Conservation (phyloP, 2,113 vertebrate species). For the Cyphomyrus discorhynchus region DNA sequence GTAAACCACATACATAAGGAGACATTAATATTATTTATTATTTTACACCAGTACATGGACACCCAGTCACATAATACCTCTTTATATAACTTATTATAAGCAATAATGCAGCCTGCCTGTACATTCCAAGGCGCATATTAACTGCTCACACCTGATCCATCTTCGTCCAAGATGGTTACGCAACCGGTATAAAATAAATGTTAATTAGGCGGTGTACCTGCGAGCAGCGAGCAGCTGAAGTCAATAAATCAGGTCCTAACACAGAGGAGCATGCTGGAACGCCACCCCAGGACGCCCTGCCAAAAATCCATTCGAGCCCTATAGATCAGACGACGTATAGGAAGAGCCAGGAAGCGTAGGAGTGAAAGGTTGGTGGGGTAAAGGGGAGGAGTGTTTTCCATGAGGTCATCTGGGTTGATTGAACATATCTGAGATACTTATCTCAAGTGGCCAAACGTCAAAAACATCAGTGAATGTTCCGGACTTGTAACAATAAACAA, state of each 20-base stretch:
- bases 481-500: not conserved
- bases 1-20: not conserved
- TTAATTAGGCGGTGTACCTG: slow-evolving; percentile 57
- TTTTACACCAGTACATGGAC: not conserved
- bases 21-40: not conserved
- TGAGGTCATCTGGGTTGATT: slow-evolving; percentile 50
- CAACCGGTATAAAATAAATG: slow-evolving; percentile 43
- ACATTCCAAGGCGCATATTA: not conserved
- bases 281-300: slow-evolving; percentile 63
- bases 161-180: slow-evolving; percentile 22
- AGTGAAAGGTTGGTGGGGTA: not conserved
- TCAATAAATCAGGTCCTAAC: slow-evolving; percentile 65
- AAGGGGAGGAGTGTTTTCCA: slow-evolving; percentile 36
- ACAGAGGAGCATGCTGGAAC: slow-evolving; percentile 72
- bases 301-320: slow-evolving; percentile 79
- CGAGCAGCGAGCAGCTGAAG: slow-evolving; percentile 63
- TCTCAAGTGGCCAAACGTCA: slow-evolving; percentile 42
- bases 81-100: not conserved
- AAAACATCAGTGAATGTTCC: not conserved
- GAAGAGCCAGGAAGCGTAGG: slow-evolving; percentile 30
- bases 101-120: not conserved
- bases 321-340: slow-evolving; percentile 58
- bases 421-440: slow-evolving; percentile 55
- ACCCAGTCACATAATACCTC: not conserved
- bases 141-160: not conserved